Evolutionary conservation across 2,797 vertebrate species (phyloP).

Genomic region (Neosalanx taihuensis): DNA sequence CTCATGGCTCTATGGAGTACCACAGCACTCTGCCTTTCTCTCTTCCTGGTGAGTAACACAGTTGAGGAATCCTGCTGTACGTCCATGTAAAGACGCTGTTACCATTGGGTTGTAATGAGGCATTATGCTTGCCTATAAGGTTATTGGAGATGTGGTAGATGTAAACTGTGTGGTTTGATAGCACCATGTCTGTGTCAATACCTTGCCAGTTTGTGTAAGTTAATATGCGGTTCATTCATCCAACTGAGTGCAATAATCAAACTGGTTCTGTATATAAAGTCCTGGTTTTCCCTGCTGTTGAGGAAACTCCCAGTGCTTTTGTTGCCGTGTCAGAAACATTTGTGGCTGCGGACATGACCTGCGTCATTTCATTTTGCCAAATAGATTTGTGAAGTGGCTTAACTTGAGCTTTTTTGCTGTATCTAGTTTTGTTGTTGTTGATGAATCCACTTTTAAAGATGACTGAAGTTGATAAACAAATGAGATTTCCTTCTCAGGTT

Average conservation of each 20-base stretch:
- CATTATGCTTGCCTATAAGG: neutral
- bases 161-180: neutral
- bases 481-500: neutral
- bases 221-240: neutral
- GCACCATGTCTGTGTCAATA: neutral
- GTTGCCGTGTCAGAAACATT: slow-evolving; percentile 69
- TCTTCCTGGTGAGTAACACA: slow-evolving; percentile 65
- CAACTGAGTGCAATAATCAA: neutral
- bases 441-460: neutral
- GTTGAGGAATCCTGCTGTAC: neutral
- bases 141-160: neutral
- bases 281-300: slow-evolving; percentile 21
- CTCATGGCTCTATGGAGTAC: slow-evolving; percentile 60
- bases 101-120: neutral
- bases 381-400: slow-evolving; percentile 6
- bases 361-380: slow-evolving; percentile 16
- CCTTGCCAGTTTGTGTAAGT: neutral
- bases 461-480: neutral
- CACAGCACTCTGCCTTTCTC: slow-evolving; percentile 41
- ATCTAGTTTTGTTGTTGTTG: neutral
- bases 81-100: neutral
- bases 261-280: neutral
- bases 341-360: slow-evolving; percentile 46
- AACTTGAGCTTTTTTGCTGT: neutral
- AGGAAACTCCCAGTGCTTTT: slow-evolving; percentile 47